Percentiles rank a stretch among this genome's conserved stretches.
Conservation (phyloP, 23 tunicate genomes). For the Styela plicata region DNA sequence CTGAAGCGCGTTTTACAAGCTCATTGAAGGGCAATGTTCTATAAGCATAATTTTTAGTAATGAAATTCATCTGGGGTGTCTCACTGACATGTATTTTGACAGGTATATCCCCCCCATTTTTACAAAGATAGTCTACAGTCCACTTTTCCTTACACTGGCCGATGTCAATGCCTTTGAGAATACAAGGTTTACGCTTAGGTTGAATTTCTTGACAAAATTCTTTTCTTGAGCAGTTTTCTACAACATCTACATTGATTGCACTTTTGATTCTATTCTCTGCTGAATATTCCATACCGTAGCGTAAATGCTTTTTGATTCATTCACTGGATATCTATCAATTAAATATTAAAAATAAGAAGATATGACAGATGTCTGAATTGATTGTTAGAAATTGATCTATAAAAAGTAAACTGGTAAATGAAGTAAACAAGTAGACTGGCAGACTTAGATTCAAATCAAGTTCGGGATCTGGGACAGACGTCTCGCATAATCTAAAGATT, state of each 20-base stretch:
- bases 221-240: not conserved
- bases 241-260: slow-evolving; percentile 7
- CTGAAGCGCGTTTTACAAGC: slow-evolving; percentile 62
- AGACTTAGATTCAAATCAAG: no score
- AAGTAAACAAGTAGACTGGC: no score
- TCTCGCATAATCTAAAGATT: no score
- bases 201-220: not conserved
- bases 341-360: no score
- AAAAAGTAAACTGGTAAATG: no score
- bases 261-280: not conserved
- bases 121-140: slow-evolving; percentile 56
- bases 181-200: slow-evolving; percentile 47
- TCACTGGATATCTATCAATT: no score
- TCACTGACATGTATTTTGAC: slow-evolving; percentile 67
- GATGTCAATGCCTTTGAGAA: slow-evolving; percentile 66
- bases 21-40: slow-evolving; percentile 57
- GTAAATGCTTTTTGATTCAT: no score
- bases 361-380: no score
- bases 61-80: slow-evolving; percentile 77
- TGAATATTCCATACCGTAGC: not conserved
- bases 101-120: slow-evolving; percentile 21
- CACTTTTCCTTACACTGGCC: slow-evolving; percentile 70
- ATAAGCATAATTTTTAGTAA: slow-evolving; percentile 64
- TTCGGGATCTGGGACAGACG: no score
- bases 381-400: no score